Conservation (phyloP, 2,888 invertebrate genomes). For the Netelia inedita region DNA sequence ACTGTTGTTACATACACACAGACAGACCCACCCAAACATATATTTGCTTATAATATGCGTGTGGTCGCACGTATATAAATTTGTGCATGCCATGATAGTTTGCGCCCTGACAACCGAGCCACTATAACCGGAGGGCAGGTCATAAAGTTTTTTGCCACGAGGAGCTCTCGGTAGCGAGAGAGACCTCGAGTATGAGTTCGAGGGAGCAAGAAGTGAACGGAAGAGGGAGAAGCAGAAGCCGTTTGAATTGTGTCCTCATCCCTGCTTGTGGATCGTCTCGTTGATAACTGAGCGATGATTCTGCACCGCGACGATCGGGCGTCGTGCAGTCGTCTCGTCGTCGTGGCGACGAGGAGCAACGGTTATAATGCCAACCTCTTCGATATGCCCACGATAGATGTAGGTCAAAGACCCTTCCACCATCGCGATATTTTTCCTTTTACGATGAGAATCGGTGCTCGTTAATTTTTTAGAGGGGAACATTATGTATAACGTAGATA, state of each 20-base stretch:
- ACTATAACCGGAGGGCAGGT: slow-evolving; percentile 51
- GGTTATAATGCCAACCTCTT: slow-evolving; percentile 19
- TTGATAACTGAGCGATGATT: slow-evolving; percentile 59
- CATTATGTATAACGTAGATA: not conserved
- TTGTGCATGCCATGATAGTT: slow-evolving; percentile 36
- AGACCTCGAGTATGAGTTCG: slow-evolving; percentile 16
- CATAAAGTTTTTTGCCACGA: slow-evolving; percentile 45
- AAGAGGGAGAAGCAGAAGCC: slow-evolving; percentile 14
- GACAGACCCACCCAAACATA: not conserved
- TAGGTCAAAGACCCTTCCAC: slow-evolving; percentile 45
- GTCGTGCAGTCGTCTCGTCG: slow-evolving; percentile 53
- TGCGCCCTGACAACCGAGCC: slow-evolving; percentile 51
- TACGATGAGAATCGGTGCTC: slow-evolving; percentile 40
- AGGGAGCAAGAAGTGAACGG: slow-evolving; percentile 2
- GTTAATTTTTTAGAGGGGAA: slow-evolving; percentile 43
- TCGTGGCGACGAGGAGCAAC: slow-evolving; percentile 49
- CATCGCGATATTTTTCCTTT: slow-evolving; percentile 41
- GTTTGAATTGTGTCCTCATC: slow-evolving; percentile 50
- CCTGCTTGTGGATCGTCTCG: slow-evolving; percentile 47
- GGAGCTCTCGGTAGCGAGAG: slow-evolving; percentile 24
- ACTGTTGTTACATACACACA: slow-evolving; percentile 5
- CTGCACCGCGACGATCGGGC: slow-evolving; percentile 59
- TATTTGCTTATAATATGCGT: slow-evolving; percentile 25
- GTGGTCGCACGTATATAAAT: slow-evolving; percentile 27
- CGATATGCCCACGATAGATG: slow-evolving; percentile 20